Evolutionary conservation across 2,888 invertebrate genomes (phyloP).

Genomic region (Caenorhabditis wallacei): DNA sequence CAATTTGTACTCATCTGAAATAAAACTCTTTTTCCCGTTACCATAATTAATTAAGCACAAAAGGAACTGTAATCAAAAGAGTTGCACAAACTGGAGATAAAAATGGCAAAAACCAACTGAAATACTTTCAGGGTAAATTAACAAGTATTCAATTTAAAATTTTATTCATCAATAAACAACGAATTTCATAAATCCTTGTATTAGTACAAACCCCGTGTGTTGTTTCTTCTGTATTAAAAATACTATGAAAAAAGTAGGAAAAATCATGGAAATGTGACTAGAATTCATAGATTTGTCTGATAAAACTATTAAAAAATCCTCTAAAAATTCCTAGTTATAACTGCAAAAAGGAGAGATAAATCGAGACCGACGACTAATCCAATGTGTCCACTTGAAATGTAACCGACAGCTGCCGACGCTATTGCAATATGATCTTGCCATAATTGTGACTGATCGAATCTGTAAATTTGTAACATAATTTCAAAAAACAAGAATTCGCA

Average conservation of each 20-base stretch:
- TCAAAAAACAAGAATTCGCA: too few species aligned
- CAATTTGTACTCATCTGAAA: slow-evolving; percentile 70
- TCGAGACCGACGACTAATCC: slow-evolving; percentile 77
- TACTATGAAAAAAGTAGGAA: neutral
- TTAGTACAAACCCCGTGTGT: neutral
- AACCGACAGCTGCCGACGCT: slow-evolving; percentile 74
- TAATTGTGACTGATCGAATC: slow-evolving; percentile 72
- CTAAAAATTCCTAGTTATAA: slow-evolving; percentile 64
- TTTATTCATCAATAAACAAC: neutral
- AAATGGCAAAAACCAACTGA: slow-evolving; percentile 1
- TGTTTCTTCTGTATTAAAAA: neutral
- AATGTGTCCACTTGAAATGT: slow-evolving; percentile 71
- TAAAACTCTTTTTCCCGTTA: neutral
- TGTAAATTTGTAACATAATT: slow-evolving; percentile 21
- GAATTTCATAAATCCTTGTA: neutral
- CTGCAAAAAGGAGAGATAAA: slow-evolving; percentile 68
- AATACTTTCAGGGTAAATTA: neutral
- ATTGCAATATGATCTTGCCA: slow-evolving; percentile 76
- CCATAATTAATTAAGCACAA: too few species aligned
- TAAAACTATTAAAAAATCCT: neutral
- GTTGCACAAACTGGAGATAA: neutral
- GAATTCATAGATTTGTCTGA: neutral
- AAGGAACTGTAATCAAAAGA: too few species aligned
- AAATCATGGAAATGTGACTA: slow-evolving; percentile 16
- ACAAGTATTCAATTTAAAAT: neutral